Base-by-base conservation (phyloP, 1,140 invertebrate species). In the Drosophila elegans region DNA sequence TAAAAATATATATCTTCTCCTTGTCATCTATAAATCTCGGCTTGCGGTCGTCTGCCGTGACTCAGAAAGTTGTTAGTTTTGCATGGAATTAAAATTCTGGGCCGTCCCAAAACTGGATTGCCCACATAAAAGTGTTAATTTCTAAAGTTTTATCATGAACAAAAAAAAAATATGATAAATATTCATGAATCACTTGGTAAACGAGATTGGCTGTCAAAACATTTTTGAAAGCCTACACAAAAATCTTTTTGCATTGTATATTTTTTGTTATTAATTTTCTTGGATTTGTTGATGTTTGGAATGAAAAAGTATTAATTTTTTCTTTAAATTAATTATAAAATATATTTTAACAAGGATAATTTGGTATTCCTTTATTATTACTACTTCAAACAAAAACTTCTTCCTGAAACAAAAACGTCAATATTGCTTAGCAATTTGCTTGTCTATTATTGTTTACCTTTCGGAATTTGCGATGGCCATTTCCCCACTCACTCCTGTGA, bases 121-220 rank as follows among this genome's bases (percentile, higher is more conserved):
- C 42, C 45, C 63, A 67, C 59, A 46, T 42, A 68, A 64, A 44
- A 64, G 64, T 68, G 64, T 68, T 64, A 64, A 64, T 68, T 68
- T 67, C 10, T 10, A 0, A 4, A 34, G 29, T 66, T 62, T 67
- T 36, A 29, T 49, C 61, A 25, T 25, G 16, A 34, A 66, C 1
- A 34, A 4, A 6, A 29, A 48, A 46, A 39, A 25, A 16, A 49
- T 63, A 34, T 51, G 29, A 62, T 49, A 41, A 67, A 63, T 67
- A 67, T 67, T 63, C 59, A 67, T 67, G 63, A 67, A 63, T 67
- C 63, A 67, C 29, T 32, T 46, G 34, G 10, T 36, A 9, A 36
- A 64, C 25, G 2, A 64, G 29, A 21, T 45, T 12, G 39, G 10
- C 39, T 60, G 61, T 62, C 53, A 62, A 59, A 62, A 62, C 59